These are phyloP conservation scores for Rhopalosiphum maidis DNA, from an alignment of 1,140 invertebrate genomes.

Conservation along the genomic window DNA sequence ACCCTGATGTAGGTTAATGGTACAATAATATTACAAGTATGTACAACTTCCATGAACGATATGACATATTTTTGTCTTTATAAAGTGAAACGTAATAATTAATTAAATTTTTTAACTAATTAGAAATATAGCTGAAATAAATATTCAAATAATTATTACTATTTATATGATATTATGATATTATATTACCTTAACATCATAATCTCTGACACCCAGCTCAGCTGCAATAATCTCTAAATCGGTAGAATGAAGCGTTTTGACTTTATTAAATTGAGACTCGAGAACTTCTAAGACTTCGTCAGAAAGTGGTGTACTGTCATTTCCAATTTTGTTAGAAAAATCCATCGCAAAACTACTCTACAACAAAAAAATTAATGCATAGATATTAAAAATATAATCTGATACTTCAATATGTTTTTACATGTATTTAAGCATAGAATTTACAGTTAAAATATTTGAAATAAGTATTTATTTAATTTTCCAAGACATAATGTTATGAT, in stretches of 20 bases:
- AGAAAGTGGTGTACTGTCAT: constrained; percentile 60
- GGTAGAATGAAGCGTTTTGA: constrained; percentile 66
- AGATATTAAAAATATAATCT: background rate
- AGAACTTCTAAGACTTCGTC: constrained; percentile 65
- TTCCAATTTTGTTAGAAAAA: background rate
- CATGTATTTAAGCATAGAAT: background rate
- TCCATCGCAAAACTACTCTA: constrained; percentile 12
- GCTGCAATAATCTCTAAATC: constrained; percentile 67
- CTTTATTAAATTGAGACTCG: constrained; percentile 65
- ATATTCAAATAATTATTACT: background rate
- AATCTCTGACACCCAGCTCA: constrained; percentile 66
- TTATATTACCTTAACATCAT: constrained; percentile 65
- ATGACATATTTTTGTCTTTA: background rate
- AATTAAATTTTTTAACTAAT: background rate
- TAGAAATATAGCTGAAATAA: background rate
- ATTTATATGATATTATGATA: background rate
- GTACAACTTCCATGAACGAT: background rate
- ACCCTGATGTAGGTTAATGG: constrained; percentile 1
- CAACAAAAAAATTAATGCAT: background rate
- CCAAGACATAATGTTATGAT: background rate
- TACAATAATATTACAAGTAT: background rate
- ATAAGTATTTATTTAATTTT: background rate
- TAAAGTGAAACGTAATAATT: background rate
- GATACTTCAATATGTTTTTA: background rate
- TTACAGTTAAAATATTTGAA: background rate